Evolutionary conservation across 2,797 vertebrate genomes (phyloP).

Genomic region (Brotogeris chrysoptera): DNA sequence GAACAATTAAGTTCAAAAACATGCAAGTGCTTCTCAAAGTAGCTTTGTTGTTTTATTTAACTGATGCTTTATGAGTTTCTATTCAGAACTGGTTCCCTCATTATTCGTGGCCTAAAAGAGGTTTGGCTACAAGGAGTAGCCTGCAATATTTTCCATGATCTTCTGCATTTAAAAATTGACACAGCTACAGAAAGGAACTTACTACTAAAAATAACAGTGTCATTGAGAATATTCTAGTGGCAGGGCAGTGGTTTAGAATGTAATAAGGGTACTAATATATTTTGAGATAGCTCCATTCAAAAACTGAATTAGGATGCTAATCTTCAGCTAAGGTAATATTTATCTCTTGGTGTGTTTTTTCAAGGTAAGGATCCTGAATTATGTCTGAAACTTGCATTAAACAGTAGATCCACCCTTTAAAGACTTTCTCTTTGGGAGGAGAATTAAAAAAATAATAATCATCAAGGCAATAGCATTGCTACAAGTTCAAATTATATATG

Average conservation of each 20-base stretch:
- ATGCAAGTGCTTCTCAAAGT: not conserved
- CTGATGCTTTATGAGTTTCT: not conserved
- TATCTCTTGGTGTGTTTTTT: not conserved
- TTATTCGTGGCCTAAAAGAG: not conserved
- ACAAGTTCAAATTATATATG: not conserved
- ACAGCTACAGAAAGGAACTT: not conserved
- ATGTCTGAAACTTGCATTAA: not conserved
- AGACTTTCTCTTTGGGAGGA: not conserved
- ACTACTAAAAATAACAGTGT: not conserved
- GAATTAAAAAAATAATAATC: not conserved
- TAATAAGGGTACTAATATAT: not conserved
- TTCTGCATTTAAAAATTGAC: not conserved
- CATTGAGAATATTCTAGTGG: not conserved
- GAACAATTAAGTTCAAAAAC: not conserved
- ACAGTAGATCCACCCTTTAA: not conserved
- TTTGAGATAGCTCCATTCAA: not conserved
- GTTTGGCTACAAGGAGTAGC: not conserved
- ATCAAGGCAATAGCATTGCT: not conserved
- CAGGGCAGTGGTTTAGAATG: not conserved
- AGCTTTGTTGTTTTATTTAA: not conserved
- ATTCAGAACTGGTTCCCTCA: not conserved
- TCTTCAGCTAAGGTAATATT: not conserved
- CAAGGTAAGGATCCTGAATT: not conserved
- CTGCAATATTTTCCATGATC: not conserved
- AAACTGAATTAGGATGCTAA: not conserved